Evolutionary conservation across 2,888 invertebrate genomes (phyloP), one percentile per base, ranked within the genome.

Genomic region (Odontocolon sp.): DNA sequence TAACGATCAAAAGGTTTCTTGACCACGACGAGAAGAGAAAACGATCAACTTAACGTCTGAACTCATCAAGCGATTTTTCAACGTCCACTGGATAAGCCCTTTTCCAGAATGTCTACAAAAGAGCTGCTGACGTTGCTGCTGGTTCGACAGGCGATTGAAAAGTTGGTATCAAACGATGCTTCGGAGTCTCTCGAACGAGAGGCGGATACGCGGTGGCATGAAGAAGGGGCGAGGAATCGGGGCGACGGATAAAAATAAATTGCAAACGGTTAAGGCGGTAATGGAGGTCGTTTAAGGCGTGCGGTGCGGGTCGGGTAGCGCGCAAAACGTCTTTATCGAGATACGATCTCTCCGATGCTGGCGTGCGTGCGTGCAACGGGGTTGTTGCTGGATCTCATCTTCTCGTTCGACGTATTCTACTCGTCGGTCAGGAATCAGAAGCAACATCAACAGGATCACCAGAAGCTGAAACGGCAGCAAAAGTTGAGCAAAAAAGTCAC

Each of bases 291-390:
- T 77, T 72, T 77, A 72, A 72, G 77, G 68, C 50, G 56, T 47
- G 23, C 63, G 21, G 50, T 23, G 56, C 45, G 28, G 33, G 33
- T 40, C 50, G 40, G 26, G 33, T 45, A 4, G 23, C 38, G 40
- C 14, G 67, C 61, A 67, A 71, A 76, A 76, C 76, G 76, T 76
- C 76, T 76, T 76, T 76, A 76, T 76, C 76, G 56, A 56, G 54
- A 23, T 33, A 11, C 33, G 52, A 64, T 74, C 63, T 63, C 45
- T 54, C 66, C 26, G 47, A 28, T 38, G 16, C 36, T 6, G 28
- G 52, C 28, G 40, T 6, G 31, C 26, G 28, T 36, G n/a, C 26
- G 59, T 16, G 28, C 52, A 26, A 9, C 40, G 14, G 4, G 26
- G 6, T 52, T 36, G 5, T 52, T 26, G 38, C 28, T 21, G 31